Percentiles rank a stretch among this genome's conserved stretches.
These are phyloP conservation scores for Diabrotica balteata DNA, from an alignment of 2,888 invertebrate species.

Conservation along the genomic window DNA sequence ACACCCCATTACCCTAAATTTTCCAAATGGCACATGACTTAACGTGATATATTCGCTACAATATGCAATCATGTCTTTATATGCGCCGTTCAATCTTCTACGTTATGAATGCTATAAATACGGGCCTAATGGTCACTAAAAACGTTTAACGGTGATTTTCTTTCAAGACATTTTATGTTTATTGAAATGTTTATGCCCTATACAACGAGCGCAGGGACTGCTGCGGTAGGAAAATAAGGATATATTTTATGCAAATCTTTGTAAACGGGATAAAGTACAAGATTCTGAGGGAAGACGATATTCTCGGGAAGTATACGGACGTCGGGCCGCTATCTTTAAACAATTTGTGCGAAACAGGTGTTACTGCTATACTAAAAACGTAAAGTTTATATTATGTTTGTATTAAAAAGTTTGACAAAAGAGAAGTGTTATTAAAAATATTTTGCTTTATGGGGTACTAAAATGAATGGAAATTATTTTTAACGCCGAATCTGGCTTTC, in stretches of 20 bases:
- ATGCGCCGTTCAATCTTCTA: conserved; percentile 23
- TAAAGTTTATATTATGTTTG: too few relatives aligned
- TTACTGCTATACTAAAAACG: too few relatives aligned
- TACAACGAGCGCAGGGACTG: conserved; percentile 5
- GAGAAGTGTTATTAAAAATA: too few relatives aligned
- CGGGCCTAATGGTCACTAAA: conserved; percentile 29
- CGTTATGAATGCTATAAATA: conserved; percentile 27
- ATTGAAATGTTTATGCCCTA: conserved; percentile 33
- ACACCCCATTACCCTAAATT: conserved; percentile 27
- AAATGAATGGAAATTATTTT: too few relatives aligned
- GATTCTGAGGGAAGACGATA: conserved; percentile 7
- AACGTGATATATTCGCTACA: conserved; percentile 27
- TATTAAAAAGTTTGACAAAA: too few relatives aligned
- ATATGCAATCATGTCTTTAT: conserved; percentile 34
- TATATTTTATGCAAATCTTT: conserved; percentile 29
- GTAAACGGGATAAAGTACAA: conserved; percentile 18
- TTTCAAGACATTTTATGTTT: conserved; percentile 31
- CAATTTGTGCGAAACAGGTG: not conserved
- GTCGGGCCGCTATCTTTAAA: not conserved
- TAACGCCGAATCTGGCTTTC: too few relatives aligned
- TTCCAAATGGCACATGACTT: conserved; percentile 19
- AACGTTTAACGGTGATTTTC: conserved; percentile 30
- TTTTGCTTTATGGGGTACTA: too few relatives aligned
- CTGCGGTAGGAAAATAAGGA: conserved; percentile 18
- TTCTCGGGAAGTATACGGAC: not conserved